Evolutionary conservation across 2,888 invertebrate species (phyloP).

Genomic region (Seira ritae): DNA sequence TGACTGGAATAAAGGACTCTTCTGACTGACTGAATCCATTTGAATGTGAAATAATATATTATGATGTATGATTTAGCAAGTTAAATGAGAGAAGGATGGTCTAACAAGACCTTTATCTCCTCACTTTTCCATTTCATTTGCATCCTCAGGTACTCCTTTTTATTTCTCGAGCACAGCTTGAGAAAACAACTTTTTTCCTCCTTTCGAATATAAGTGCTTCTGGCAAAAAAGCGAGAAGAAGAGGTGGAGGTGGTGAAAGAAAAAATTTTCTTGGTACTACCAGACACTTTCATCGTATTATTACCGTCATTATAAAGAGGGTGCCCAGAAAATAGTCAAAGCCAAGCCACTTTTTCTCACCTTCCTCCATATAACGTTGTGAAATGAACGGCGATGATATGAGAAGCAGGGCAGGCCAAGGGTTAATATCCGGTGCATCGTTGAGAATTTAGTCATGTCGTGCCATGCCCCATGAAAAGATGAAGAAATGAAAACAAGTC

Average conservation of each 20-base stretch:
- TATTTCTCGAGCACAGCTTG: conserved; percentile 13
- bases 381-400: no score
- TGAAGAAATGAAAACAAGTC: conserved; percentile 15
- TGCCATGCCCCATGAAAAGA: conserved; percentile 28
- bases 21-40: no score
- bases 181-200: conserved; percentile 38
- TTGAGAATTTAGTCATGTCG: neutral
- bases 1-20: no score
- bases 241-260: conserved; percentile 36
- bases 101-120: conserved; percentile 31
- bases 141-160: conserved; percentile 33
- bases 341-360: conserved; percentile 8
- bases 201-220: conserved; percentile 5
- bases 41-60: neutral
- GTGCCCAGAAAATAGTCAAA: neutral
- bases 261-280: conserved; percentile 10
- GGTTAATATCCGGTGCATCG: conserved; percentile 44
- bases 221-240: conserved; percentile 15
- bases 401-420: conserved; percentile 15
- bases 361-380: conserved; percentile 10
- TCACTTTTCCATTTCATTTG: conserved; percentile 34
- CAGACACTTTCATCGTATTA: conserved; percentile 8
- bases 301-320: neutral
- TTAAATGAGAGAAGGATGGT: neutral
- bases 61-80: no score